phyloP scores from a whole-genome alignment of 1,140 invertebrate species.

The Drosophila parvula region DNA sequence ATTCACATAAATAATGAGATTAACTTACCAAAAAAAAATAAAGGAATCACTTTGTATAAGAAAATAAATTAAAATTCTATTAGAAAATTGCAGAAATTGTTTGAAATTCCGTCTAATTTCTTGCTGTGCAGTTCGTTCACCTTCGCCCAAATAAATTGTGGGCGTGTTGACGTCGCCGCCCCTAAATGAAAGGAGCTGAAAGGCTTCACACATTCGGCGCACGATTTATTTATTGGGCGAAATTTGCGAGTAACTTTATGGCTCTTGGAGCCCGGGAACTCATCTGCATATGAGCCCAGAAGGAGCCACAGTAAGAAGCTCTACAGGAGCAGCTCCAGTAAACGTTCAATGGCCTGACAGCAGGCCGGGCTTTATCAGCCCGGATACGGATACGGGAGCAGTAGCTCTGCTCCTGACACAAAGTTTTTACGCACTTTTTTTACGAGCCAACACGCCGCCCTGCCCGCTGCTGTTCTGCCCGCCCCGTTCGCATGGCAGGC shows the following conservation, averaged over 20 bases:
- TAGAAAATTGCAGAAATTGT: neutral
- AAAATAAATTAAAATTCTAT: neutral
- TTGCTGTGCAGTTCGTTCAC: constrained; percentile 27
- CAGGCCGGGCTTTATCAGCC: constrained; percentile 57
- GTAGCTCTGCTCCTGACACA: constrained; percentile 38
- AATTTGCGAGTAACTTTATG: constrained; percentile 62
- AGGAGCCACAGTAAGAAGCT: constrained; percentile 5
- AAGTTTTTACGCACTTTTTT: constrained; percentile 78
- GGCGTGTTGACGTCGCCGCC: constrained; percentile 42
- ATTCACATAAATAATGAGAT: neutral
- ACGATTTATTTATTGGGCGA: constrained; percentile 73
- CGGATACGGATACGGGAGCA: constrained; percentile 12
- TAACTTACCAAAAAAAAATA: no score
- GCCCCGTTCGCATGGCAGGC: constrained; percentile 64
- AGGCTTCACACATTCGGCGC: constrained; percentile 70
- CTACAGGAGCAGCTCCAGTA: neutral
- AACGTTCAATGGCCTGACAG: no score
- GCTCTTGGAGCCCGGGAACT: constrained; percentile 29
- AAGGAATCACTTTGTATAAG: neutral
- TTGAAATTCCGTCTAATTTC: neutral
- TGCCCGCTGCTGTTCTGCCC: neutral
- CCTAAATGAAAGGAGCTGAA: constrained; percentile 30
- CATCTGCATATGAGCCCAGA: constrained; percentile 71
- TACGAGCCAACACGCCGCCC: constrained; percentile 49
- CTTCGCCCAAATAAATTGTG: constrained; percentile 35